Evolutionary conservation across 2,797 vertebrate genomes (phyloP).

Genomic region (Lacerta bilineata): DNA sequence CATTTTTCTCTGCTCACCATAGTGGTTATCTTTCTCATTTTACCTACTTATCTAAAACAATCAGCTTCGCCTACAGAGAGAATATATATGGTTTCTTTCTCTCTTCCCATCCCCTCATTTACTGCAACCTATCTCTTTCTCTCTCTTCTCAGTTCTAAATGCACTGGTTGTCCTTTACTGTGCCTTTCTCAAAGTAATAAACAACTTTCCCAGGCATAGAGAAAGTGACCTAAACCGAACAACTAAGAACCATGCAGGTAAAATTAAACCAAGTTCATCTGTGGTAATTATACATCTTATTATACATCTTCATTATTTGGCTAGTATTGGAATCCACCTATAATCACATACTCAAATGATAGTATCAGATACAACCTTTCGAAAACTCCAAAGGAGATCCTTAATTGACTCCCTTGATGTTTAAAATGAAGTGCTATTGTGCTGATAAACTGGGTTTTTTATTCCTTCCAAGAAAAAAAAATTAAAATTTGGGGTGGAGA

Average conservation of each 20-base stretch:
- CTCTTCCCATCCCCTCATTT: fast-evolving
- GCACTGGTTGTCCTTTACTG: not conserved
- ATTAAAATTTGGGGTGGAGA: too few relatives aligned
- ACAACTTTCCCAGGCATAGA: not conserved
- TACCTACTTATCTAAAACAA: not conserved
- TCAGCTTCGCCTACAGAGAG: not conserved
- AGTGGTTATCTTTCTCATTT: not conserved
- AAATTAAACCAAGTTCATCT: not conserved
- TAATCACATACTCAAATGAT: not conserved
- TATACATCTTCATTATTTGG: not conserved
- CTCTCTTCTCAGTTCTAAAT: not conserved
- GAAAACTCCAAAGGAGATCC: not conserved
- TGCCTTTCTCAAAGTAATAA: not conserved
- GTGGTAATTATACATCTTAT: not conserved
- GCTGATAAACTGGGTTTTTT: not conserved
- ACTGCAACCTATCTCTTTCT: not conserved
- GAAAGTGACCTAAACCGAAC: not conserved
- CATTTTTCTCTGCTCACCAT: not conserved
- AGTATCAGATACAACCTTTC: not conserved
- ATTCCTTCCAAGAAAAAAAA: too few relatives aligned
- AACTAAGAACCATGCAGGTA: not conserved
- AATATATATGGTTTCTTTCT: fast-evolving
- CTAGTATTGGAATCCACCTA: not conserved
- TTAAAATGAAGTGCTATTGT: not conserved
- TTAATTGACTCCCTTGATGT: not conserved